phyloP scores from a whole-genome alignment of 2,797 vertebrate species.

The Steatocranus sp. region DNA sequence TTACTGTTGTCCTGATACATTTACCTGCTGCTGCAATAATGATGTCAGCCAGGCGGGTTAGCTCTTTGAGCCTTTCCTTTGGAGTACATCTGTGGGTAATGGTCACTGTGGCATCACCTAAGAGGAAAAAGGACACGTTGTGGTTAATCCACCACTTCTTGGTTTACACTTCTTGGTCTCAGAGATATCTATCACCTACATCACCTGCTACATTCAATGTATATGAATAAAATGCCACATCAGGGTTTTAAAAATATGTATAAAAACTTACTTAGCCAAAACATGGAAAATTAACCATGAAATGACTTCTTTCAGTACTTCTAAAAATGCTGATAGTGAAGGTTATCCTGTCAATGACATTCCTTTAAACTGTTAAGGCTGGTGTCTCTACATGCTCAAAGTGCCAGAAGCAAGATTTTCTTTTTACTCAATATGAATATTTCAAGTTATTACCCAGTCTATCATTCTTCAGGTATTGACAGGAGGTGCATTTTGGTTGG shows the following conservation, averaged over 20 bases:
- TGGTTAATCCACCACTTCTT: neutral
- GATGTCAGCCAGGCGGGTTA: conserved; percentile 82
- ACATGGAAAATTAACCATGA: neutral
- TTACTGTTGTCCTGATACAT: neutral
- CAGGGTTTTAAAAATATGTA: neutral
- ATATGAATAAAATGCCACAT: neutral
- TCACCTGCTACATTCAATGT: neutral
- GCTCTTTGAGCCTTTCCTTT: conserved; percentile 81
- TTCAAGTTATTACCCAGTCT: neutral
- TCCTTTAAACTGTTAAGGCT: neutral
- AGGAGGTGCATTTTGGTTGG: neutral
- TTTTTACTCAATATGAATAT: neutral
- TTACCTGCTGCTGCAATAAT: conserved; percentile 87
- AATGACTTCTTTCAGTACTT: neutral
- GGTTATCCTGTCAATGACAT: neutral
- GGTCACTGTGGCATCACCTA: conserved; percentile 92
- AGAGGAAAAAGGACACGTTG: neutral
- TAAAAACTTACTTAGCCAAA: neutral
- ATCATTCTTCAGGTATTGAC: neutral
- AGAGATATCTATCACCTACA: neutral
- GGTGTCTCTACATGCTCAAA: neutral
- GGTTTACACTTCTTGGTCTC: neutral
- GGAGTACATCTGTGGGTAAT: conserved; percentile 88
- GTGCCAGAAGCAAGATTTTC: neutral
- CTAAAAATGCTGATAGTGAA: neutral